Percentiles rank a stretch among this genome's conserved stretches.
These are phyloP conservation scores for Gobiocypris rarus DNA, from an alignment of 2,113 vertebrate species.

Conservation along the genomic window DNA sequence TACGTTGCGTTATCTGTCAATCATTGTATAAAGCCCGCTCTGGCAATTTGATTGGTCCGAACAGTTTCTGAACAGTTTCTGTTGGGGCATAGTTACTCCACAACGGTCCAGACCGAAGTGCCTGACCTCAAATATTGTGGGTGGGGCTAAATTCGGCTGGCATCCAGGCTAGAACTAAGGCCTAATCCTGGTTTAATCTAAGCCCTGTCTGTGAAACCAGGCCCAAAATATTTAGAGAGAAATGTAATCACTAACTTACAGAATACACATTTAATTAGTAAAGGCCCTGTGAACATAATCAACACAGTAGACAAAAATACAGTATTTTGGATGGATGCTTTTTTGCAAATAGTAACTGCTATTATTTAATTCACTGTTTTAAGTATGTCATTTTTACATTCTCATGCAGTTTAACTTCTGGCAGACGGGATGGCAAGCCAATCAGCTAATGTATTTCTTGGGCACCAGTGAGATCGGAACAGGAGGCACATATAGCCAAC, in stretches of 20 bases:
- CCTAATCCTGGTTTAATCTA: too few relatives aligned
- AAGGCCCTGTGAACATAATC: neutral
- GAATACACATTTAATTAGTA: neutral
- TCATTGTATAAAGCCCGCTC: too few relatives aligned
- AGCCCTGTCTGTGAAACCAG: too few relatives aligned
- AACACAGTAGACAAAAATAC: neutral
- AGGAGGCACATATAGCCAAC: slow-evolving; percentile 24
- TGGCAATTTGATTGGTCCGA: too few relatives aligned
- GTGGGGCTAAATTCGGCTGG: too few relatives aligned
- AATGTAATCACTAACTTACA: neutral
- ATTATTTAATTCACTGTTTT: neutral
- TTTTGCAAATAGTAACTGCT: neutral
- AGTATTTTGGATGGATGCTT: neutral
- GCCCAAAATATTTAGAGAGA: too few relatives aligned
- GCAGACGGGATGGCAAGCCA: slow-evolving; percentile 33
- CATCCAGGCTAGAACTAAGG: too few relatives aligned
- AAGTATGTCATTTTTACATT: neutral
- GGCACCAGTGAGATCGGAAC: slow-evolving; percentile 42
- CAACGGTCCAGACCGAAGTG: too few relatives aligned
- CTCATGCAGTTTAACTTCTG: slow-evolving; percentile 10
- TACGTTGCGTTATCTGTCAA: too few relatives aligned
- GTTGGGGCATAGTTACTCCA: too few relatives aligned
- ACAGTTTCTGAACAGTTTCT: too few relatives aligned
- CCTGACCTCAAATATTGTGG: too few relatives aligned
- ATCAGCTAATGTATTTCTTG: slow-evolving; percentile 49